phyloP scores from a whole-genome alignment of 1,140 invertebrate species.

The Sinonovacula constricta region DNA sequence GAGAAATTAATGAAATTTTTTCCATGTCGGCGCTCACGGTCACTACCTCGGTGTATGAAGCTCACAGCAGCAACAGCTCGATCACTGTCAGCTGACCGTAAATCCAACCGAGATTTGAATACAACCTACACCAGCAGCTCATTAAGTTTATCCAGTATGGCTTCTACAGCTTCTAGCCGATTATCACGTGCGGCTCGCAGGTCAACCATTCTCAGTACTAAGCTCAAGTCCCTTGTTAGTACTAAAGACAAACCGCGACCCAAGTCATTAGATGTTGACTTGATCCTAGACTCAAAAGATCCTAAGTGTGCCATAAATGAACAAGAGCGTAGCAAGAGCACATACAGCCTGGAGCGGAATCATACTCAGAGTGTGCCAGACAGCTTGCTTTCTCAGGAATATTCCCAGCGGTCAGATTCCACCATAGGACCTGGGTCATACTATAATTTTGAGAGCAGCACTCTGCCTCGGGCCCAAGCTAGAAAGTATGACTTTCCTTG shows the following conservation, averaged over 20 bases:
- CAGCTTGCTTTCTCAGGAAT: conserved; percentile 42
- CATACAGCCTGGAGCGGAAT: conserved; percentile 30
- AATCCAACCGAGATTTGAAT: conserved; percentile 22
- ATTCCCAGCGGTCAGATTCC: conserved; percentile 46
- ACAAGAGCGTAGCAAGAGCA: conserved; percentile 33
- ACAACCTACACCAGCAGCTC: conserved; percentile 53
- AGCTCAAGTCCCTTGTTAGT: conserved; percentile 66
- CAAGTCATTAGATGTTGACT: conserved; percentile 72
- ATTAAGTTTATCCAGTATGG: conserved; percentile 59
- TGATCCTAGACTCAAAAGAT: conserved; percentile 27
- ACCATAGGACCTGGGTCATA: conserved; percentile 69
- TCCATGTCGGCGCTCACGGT: conserved; percentile 71
- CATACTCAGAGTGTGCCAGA: conserved; percentile 63
- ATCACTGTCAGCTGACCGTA: conserved; percentile 49
- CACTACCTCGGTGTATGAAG: conserved; percentile 69
- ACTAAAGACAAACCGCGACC: conserved; percentile 61
- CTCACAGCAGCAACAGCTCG: conserved; percentile 43
- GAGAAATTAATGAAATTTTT: conserved; percentile 69
- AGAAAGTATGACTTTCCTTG: conserved; percentile 74
- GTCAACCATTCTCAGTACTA: conserved; percentile 71
- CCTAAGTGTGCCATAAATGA: conserved; percentile 25
- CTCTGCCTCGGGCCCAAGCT: conserved; percentile 66
- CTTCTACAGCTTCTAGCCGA: conserved; percentile 54
- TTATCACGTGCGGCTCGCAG: conserved; percentile 63
- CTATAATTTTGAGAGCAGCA: conserved; percentile 72